Evolutionary conservation across 2,113 vertebrate genomes (phyloP).

Genomic region (Gopherus evgoodei): DNA sequence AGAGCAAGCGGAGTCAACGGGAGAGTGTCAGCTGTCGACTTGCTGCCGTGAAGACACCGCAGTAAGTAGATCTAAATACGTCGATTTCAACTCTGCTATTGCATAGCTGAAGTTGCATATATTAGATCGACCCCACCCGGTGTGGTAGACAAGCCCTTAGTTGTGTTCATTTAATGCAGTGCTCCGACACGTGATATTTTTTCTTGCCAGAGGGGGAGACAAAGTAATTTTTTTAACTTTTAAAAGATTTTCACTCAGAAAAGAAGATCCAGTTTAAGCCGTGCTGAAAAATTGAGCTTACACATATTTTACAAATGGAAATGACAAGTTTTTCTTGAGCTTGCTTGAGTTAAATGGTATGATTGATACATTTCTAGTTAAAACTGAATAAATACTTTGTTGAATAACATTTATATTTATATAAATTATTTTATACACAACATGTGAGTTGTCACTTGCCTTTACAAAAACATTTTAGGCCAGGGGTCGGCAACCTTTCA

Average conservation of each 20-base stretch:
- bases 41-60: no score
- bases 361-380: background rate
- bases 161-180: slow-evolving; percentile 6
- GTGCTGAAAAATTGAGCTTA: background rate
- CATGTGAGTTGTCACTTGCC: background rate
- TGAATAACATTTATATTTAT: background rate
- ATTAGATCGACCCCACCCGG: no score
- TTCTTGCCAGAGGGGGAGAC: background rate
- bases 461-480: background rate
- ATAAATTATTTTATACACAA: background rate
- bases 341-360: background rate
- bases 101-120: no score
- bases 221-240: background rate
- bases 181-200: background rate
- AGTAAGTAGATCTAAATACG: no score
- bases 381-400: background rate
- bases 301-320: background rate
- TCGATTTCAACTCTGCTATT: no score
- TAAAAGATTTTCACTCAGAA: background rate
- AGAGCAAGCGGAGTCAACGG: no score
- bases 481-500: no score
- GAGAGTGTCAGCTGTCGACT: no score
- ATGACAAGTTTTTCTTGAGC: background rate
- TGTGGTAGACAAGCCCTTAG: background rate
- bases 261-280: background rate